Base-by-base conservation (phyloP, 2,888 invertebrate species). In the Rhagonycha fulva region DNA sequence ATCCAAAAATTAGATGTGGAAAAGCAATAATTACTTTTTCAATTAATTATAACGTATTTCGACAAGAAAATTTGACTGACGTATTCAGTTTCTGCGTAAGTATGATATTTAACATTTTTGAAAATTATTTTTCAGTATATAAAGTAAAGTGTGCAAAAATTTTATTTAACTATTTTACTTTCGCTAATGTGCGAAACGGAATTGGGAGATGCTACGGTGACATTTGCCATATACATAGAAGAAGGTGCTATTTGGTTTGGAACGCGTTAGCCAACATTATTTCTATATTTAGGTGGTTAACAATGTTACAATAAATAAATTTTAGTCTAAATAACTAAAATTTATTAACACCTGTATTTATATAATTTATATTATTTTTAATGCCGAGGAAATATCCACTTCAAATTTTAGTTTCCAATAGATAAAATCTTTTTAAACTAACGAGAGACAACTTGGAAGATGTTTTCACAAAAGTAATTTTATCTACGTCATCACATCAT, bases 241-340 rank as follows among this genome's bases (percentile, higher is more conserved):
- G 63, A 72, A 71, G 72, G n/a, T 26, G 73, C 32, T 74, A 74
- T 66, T 66, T n/a, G 23, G 24, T 72, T 72, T 74, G 63, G 30
- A 62, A 70, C 19, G 62, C 23, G 70, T 63, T 70, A 47, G 76
- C 76, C 70, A 74, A 76, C 76, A 68, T 68, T 67, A 28, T 7
- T 68, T 71, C 72, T 76, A 76, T 74, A 62, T 68, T 70, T 76
- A 76, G 76, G 28, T 62, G 28, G n/a, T 24, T 76, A 73, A 76
- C 71, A 76, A 72, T 72, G 72, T 72, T 70, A 70, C 72, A 72
- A 32, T 12, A 63, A 67, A 32, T 30, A 66, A 47, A 67, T 23
- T 67, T 72, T 26, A 30, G 23, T 5, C 47, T 32, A 66, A 67
- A 63, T 62, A 61, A 62, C 9, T 26, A 32, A 30, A 32, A 28